phyloP scores from a whole-genome alignment of 2,888 invertebrate species.

The Periphyllus acericola region DNA sequence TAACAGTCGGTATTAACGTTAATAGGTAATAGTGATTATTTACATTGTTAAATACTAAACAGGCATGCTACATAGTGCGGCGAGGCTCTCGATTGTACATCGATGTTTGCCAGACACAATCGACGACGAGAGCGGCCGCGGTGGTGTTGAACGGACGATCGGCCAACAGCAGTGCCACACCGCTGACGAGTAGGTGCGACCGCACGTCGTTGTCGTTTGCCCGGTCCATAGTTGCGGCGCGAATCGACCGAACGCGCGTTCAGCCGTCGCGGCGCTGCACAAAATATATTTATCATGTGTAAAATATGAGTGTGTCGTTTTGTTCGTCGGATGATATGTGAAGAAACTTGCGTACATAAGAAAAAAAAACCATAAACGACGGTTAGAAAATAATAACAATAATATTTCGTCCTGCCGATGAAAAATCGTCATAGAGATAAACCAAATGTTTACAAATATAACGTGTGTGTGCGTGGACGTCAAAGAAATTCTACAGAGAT shows the following conservation, averaged over 20 bases:
- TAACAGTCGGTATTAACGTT: too few relatives aligned
- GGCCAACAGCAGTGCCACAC: slow-evolving; percentile 35
- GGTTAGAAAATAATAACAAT: background rate
- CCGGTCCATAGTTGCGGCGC: background rate
- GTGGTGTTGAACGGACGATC: too few relatives aligned
- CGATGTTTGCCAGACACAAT: background rate
- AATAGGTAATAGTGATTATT: too few relatives aligned
- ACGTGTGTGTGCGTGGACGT: background rate
- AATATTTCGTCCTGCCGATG: background rate
- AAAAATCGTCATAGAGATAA: background rate
- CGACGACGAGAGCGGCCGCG: background rate
- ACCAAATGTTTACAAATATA: too few relatives aligned
- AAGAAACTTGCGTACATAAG: too few relatives aligned
- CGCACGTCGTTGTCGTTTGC: background rate
- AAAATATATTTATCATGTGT: too few relatives aligned
- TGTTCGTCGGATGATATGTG: background rate
- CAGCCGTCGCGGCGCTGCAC: background rate
- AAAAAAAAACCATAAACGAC: background rate
- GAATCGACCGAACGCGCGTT: slow-evolving; percentile 29
- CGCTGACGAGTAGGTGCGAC: background rate
- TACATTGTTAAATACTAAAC: too few relatives aligned
- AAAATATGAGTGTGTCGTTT: too few relatives aligned
- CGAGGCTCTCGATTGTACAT: background rate
- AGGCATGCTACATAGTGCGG: too few relatives aligned
- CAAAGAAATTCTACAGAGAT: background rate